phyloP scores from a whole-genome alignment of 2,888 invertebrate genomes.

The Hoplodrina blanda region DNA sequence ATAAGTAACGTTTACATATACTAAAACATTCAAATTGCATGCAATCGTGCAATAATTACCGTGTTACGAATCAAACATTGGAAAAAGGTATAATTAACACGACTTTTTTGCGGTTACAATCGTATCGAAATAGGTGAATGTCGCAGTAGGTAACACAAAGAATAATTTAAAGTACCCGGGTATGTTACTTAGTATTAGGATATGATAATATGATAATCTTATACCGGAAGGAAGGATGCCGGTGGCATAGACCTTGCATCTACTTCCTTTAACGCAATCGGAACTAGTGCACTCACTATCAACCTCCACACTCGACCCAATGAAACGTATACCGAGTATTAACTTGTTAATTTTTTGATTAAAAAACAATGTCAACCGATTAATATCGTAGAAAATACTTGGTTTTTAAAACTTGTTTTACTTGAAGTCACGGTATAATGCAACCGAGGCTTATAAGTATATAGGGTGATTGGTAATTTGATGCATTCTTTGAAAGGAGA shows the following conservation, averaged over 20 bases:
- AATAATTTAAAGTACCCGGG: conserved; percentile 31
- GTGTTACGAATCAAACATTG: conserved; percentile 34
- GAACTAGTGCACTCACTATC: conserved; percentile 66
- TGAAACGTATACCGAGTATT: conserved; percentile 64
- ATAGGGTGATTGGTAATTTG: neutral
- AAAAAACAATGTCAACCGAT: conserved; percentile 63
- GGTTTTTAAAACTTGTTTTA: conserved; percentile 54
- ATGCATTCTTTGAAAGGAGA: neutral
- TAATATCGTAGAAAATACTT: conserved; percentile 45
- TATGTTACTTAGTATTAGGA: conserved; percentile 40
- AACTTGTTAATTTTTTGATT: conserved; percentile 55
- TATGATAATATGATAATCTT: conserved; percentile 63
- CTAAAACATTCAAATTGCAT: conserved; percentile 59
- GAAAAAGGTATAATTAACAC: conserved; percentile 46
- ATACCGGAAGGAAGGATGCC: conserved; percentile 84
- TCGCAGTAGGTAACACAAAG: conserved; percentile 16
- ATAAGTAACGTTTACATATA: conserved; percentile 52
- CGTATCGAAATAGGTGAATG: conserved; percentile 55
- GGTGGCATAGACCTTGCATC: conserved; percentile 75
- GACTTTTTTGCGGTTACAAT: conserved; percentile 26
- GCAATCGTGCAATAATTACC: conserved; percentile 47
- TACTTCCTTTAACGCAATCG: conserved; percentile 81
- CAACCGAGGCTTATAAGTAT: conserved; percentile 5
- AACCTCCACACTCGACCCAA: conserved; percentile 61
- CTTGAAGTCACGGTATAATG: conserved; percentile 44